Conservation (phyloP, 2,113 vertebrate genomes). For the Apeltes quadracus region DNA sequence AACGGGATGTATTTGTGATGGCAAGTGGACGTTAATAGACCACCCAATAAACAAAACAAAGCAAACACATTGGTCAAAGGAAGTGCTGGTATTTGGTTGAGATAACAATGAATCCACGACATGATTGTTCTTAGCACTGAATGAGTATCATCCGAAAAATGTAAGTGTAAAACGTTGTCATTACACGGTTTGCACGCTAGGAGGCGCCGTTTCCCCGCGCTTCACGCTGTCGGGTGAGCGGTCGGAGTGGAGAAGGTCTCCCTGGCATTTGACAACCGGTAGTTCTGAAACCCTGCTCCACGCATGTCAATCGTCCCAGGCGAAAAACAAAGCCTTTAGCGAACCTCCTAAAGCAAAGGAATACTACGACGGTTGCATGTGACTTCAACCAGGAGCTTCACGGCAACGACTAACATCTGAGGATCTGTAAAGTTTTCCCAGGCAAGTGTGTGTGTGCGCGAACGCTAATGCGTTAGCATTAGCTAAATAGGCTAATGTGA, state of each 20-base stretch:
- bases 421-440: too few relatives aligned
- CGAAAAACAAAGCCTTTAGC: too few relatives aligned
- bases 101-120: not conserved
- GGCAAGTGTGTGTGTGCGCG: too few relatives aligned
- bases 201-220: not conserved
- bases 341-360: too few relatives aligned
- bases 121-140: not conserved
- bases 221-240: not conserved
- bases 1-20: not conserved
- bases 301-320: too few relatives aligned
- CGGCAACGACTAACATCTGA: too few relatives aligned
- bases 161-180: not conserved
- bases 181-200: not conserved
- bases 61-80: not conserved
- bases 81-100: not conserved
- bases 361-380: too few relatives aligned
- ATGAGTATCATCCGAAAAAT: not conserved
- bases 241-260: not conserved
- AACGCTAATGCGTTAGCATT: too few relatives aligned
- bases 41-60: not conserved
- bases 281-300: too few relatives aligned
- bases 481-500: too few relatives aligned
- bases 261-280: too few relatives aligned
- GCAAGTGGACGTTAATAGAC: not conserved
- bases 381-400: too few relatives aligned